Base-by-base conservation (phyloP, 2,797 vertebrate species). In the Philypnodon macrostomus region DNA sequence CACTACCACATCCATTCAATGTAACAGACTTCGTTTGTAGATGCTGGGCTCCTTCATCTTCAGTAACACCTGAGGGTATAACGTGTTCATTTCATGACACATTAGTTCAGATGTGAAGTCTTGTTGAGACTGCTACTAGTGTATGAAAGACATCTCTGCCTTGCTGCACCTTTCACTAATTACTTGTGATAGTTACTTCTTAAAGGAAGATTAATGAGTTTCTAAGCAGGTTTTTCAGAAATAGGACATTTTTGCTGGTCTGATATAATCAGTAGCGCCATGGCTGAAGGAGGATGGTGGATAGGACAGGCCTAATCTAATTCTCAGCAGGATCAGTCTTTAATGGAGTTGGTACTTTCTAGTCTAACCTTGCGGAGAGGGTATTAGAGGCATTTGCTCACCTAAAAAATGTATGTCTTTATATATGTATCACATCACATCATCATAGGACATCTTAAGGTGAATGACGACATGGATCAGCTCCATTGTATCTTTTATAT, bases 331-430 rank as follows among this genome's bases (percentile, higher is more conserved):
- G 57, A 66, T 78, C 68, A 19, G 63, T 56, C 72, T 75, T 70
- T 81, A 73, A 83, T 84, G 55, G 73, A 79, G 76, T 78, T 71
- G 26, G 56, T 63, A 24, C 62, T 67, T 73, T 78, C 58, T 67
- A 47, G 26, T 65, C 24, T 82, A 80, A 85, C 79, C 81, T 80
- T 64, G 61, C 52, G 49, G 60, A 58, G 59, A 23, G 42, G 41
- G 48, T 63, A 38, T 60, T 58, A 47, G 57, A 58, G 41, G 68
- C 53, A 58, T 54, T 14, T 42, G 41, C 61, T 35, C 23, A 51
- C 59, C 58, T 64, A 41, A 33, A 49, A 63, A 64, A 46, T 52
- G 53, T 7, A 29, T 29, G 21, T 9, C 3, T 15, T 12, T 8
- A 18, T 32, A 17, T n/a, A 34, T 14, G 19, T 32, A 26, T 35